These are phyloP conservation scores for Cyphomyrus discorhynchus DNA, from an alignment of 2,113 vertebrate species.

Conservation along the genomic window DNA sequence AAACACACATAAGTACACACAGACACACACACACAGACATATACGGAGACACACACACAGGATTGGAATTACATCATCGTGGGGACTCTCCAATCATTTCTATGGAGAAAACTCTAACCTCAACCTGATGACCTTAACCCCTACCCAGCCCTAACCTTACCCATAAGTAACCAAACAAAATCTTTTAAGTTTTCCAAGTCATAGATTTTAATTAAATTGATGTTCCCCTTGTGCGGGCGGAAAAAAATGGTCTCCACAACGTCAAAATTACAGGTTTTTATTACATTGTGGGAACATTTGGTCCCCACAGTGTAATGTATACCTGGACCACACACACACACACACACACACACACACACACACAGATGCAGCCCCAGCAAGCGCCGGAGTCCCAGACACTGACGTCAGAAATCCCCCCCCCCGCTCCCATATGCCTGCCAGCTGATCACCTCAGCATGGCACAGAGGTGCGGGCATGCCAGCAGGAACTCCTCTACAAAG, in stretches of 20 bases:
- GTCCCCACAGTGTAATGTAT: neutral
- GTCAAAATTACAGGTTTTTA: too few relatives aligned
- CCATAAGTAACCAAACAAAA: too few relatives aligned
- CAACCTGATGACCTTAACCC: too few relatives aligned
- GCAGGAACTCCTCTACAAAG: neutral
- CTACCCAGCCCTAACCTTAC: too few relatives aligned
- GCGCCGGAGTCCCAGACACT: neutral
- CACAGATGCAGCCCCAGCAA: neutral
- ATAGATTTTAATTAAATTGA: too few relatives aligned
- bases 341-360: constrained; percentile 3
- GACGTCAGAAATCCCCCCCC: neutral
- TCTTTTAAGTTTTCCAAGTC: too few relatives aligned
- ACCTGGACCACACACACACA: neutral
- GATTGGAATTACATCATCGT: too few relatives aligned
- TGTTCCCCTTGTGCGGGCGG: neutral
- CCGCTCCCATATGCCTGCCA: neutral
- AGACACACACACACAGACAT: neutral
- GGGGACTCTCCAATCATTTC: too few relatives aligned
- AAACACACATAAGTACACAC: neutral
- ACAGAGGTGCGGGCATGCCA: neutral
- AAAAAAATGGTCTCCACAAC: too few relatives aligned
- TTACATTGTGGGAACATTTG: too few relatives aligned
- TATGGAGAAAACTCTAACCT: too few relatives aligned
- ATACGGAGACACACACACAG: neutral
- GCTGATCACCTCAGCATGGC: neutral